phyloP scores from a whole-genome alignment of 2,113 vertebrate species.

The Steatornis caripensis region DNA sequence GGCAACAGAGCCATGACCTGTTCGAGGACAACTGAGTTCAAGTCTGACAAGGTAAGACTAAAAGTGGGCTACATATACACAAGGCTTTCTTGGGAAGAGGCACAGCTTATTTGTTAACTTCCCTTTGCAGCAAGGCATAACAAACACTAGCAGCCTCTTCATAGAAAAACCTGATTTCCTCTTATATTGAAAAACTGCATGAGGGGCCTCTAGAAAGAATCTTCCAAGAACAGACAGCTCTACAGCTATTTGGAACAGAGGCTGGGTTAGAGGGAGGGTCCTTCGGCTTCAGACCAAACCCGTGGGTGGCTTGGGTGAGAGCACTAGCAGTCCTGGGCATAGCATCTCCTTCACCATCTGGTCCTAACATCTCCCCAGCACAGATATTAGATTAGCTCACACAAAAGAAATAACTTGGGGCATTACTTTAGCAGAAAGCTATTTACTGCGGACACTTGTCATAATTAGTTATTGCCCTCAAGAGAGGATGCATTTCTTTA shows the following conservation, averaged over 20 bases:
- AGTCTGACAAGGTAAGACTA: not conserved
- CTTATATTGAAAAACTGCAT: not conserved
- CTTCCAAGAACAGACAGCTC: not conserved
- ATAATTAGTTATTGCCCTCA: not conserved
- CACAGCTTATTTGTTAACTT: not conserved
- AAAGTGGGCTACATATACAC: not conserved
- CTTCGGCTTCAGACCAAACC: not conserved
- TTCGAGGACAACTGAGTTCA: not conserved
- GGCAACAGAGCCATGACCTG: not conserved
- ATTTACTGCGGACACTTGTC: slow-evolving; percentile 39
- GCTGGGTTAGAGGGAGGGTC: not conserved
- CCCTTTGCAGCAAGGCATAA: not conserved
- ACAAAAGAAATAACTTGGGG: not conserved
- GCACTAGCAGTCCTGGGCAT: not conserved
- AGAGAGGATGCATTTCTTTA: not conserved
- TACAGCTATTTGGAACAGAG: not conserved
- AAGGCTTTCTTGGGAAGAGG: not conserved
- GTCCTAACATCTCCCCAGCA: not conserved
- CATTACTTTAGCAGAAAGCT: slow-evolving; percentile 30
- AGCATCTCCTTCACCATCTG: not conserved
- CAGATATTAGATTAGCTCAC: not conserved
- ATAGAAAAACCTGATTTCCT: not conserved
- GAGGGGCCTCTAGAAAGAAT: not conserved
- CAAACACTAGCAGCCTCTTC: not conserved
- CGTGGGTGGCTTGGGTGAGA: not conserved